phyloP scores from a whole-genome alignment of 2,797 vertebrate genomes.

The Chromobotia macracanthus region DNA sequence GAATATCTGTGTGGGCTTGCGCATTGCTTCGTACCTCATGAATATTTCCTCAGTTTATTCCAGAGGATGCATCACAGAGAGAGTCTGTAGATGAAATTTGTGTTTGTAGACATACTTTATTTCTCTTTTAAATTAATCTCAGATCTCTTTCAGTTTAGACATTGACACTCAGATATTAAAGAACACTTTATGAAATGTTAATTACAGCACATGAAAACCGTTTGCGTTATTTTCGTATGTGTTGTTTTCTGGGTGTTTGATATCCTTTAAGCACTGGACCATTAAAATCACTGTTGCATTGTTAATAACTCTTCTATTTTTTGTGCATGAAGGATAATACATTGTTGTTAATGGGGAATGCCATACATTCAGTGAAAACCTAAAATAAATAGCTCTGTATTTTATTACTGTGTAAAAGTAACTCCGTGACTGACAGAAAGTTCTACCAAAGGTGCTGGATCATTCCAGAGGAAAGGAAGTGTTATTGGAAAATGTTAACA shows the following conservation, averaged over 20 bases:
- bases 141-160: background rate
- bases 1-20: conserved; percentile 26
- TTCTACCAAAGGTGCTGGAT: conserved; percentile 79
- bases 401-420: conserved; percentile 87
- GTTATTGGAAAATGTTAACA: conserved; percentile 71
- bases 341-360: conserved; percentile 68
- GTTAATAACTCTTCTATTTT: conserved; percentile 44
- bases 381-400: conserved; percentile 75
- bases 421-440: conserved; percentile 81
- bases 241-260: conserved; percentile 22
- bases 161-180: conserved; percentile 16
- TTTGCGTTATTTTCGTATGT: conserved; percentile 4
- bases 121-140: background rate
- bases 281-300: conserved; percentile 66
- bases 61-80: no score
- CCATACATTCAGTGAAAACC: conserved; percentile 83
- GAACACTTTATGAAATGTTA: conserved; percentile 7
- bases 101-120: no score
- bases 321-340: conserved; percentile 71
- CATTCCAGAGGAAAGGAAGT: conserved; percentile 78
- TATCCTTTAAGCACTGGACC: conserved; percentile 58
- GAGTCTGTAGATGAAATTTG: no score
- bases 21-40: conserved; percentile 56
- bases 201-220: conserved; percentile 13
- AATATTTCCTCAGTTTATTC: background rate